phyloP scores from a whole-genome alignment of 2,113 vertebrate genomes.

The Mormyrus iriodes region DNA sequence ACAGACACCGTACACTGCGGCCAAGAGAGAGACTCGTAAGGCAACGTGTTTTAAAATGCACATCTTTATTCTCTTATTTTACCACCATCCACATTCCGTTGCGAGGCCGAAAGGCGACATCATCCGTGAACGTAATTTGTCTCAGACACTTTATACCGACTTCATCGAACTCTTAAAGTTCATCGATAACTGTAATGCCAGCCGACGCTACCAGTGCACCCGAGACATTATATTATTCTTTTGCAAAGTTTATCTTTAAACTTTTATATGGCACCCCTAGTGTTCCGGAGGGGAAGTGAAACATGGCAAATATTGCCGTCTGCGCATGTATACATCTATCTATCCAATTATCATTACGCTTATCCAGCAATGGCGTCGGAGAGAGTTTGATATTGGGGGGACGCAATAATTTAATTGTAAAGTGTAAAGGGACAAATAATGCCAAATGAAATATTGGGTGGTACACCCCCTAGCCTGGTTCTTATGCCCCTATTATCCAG shows the following conservation, averaged over 20 bases:
- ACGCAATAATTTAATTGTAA: background rate
- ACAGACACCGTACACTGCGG: background rate
- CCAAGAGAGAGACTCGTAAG: slow-evolving; percentile 6
- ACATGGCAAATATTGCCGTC: background rate
- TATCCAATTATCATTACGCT: background rate
- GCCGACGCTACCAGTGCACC: background rate
- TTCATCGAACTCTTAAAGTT: background rate
- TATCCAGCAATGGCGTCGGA: background rate
- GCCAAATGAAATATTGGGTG: background rate
- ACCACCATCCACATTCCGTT: background rate
- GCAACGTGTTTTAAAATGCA: background rate
- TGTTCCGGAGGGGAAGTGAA: background rate
- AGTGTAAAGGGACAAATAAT: background rate
- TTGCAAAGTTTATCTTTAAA: background rate
- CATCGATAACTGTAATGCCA: background rate
- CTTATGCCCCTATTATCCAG: background rate
- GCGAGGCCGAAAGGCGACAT: background rate
- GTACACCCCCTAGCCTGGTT: background rate
- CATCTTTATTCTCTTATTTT: background rate
- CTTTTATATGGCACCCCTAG: background rate
- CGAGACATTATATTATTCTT: background rate
- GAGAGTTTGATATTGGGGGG: background rate
- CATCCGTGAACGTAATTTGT: background rate
- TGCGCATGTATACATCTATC: background rate
- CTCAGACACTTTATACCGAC: background rate